These are phyloP conservation scores for Cliona cf. orientalis DNA, from an alignment of 37 sponge, comb jelly and placozoan genomes.

Conservation along the genomic window DNA sequence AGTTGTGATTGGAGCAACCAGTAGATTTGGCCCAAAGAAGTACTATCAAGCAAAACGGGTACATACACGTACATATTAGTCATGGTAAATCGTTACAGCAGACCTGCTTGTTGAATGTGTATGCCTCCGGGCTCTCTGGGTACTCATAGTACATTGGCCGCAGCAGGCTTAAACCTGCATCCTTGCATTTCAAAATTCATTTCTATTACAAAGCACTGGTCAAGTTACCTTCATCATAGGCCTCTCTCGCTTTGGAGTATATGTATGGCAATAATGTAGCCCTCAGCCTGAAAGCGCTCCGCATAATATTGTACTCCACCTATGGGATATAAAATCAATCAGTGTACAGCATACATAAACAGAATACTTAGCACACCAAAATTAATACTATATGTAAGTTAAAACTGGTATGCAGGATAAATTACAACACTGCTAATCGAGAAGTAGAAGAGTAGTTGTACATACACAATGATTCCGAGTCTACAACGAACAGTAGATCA, in stretches of 20 bases:
- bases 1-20: constrained; percentile 49
- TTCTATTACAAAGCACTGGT: not conserved
- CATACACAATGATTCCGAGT: too few relatives aligned
- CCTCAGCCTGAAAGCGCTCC: constrained; percentile 38
- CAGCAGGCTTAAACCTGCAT: constrained; percentile 59
- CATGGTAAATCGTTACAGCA: not conserved
- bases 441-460: too few relatives aligned
- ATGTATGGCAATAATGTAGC: constrained; percentile 74
- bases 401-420: too few relatives aligned
- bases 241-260: constrained; percentile 59
- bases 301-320: constrained; percentile 69
- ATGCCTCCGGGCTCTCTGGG: constrained; percentile 63
- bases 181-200: not conserved
- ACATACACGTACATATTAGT: too few relatives aligned
- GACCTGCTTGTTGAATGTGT: constrained; percentile 34
- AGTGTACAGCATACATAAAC: too few relatives aligned
- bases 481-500: too few relatives aligned
- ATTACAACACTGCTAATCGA: too few relatives aligned
- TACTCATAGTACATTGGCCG: constrained; percentile 74
- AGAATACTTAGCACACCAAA: too few relatives aligned
- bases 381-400: too few relatives aligned
- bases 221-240: constrained; percentile 67
- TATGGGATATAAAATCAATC: too few relatives aligned
- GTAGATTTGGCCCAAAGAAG: not conserved
- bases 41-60: not conserved